These are phyloP conservation scores for Euphonia xanthogaster DNA, from an alignment of 2,797 vertebrate genomes.

Conservation along the genomic window DNA sequence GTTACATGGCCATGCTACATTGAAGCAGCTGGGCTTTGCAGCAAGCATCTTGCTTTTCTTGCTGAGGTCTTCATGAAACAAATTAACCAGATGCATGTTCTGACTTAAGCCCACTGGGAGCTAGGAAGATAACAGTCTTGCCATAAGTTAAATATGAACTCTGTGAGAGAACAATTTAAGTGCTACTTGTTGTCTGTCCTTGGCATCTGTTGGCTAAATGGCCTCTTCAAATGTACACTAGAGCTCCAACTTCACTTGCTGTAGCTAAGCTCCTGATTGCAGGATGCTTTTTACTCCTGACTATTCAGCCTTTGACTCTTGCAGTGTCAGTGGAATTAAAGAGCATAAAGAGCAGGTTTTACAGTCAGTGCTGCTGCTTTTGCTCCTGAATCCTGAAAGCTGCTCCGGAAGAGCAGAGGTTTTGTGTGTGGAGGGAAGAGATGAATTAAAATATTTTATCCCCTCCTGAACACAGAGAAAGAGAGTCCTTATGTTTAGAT, in stretches of 20 bases:
- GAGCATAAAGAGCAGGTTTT: constrained; percentile 20
- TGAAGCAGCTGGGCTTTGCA: background rate
- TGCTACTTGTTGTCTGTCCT: constrained; percentile 14
- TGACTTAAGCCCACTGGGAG: background rate
- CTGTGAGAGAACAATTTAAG: background rate
- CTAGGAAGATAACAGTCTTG: background rate
- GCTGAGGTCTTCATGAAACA: background rate
- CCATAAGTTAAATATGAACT: background rate
- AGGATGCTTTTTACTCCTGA: constrained; percentile 19
- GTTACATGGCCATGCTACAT: background rate
- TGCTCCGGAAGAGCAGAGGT: background rate
- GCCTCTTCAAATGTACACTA: background rate
- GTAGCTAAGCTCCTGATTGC: background rate
- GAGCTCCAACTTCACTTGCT: background rate
- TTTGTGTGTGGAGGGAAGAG: constrained; percentile 11
- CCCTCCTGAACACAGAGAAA: background rate
- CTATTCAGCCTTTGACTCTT: background rate
- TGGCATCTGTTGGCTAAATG: constrained; percentile 24
- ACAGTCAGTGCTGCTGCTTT: background rate
- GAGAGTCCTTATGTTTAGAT: constrained; percentile 21
- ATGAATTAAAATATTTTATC: constrained; percentile 26
- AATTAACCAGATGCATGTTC: background rate
- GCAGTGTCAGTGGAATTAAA: constrained; percentile 29
- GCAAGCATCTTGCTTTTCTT: background rate
- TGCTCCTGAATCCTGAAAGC: background rate